Conservation (phyloP, 2,888 invertebrate genomes). For the Caenorhabditis macrosperma region DNA sequence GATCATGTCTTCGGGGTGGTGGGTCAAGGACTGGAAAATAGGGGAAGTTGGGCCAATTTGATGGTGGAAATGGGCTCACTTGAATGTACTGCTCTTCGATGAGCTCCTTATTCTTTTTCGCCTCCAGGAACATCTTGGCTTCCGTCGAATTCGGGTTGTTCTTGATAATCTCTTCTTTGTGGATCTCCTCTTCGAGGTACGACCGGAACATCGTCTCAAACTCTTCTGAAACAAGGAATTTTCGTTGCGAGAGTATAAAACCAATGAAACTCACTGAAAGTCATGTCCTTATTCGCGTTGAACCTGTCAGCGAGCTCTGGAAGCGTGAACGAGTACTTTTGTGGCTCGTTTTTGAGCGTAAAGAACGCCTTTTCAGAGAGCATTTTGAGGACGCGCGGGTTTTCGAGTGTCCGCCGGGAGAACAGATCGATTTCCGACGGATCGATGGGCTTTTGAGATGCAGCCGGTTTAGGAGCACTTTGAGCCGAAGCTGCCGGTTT, state of each 20-base stretch:
- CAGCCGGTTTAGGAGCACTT: background rate
- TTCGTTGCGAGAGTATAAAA: no score
- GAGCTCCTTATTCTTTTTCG: conserved; percentile 23
- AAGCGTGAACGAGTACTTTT: background rate
- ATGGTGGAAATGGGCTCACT: background rate
- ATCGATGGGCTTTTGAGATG: background rate
- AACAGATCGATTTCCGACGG: background rate
- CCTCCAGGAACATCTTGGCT: conserved; percentile 49
- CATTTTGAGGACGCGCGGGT: conserved; percentile 13
- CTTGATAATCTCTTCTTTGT: conserved; percentile 37
- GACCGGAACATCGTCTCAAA: conserved; percentile 32
- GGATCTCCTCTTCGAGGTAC: conserved; percentile 43
- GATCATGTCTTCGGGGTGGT: conserved; percentile 97
- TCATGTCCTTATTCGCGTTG: conserved; percentile 12
- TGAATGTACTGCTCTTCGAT: conserved; percentile 48
- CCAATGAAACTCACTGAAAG: conserved; percentile 26
- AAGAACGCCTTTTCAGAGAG: conserved; percentile 33
- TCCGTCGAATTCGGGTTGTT: conserved; percentile 43
- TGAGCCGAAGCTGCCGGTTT: background rate
- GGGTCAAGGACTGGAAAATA: conserved; percentile 91
- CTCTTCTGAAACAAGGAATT: conserved; percentile 36
- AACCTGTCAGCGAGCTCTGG: conserved; percentile 43
- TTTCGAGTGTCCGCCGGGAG: conserved; percentile 21
- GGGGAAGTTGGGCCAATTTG: no score
- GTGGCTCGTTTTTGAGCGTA: conserved; percentile 25